Conservation (phyloP, 64 coral and sea anemone species). For the Acropora yongei region DNA sequence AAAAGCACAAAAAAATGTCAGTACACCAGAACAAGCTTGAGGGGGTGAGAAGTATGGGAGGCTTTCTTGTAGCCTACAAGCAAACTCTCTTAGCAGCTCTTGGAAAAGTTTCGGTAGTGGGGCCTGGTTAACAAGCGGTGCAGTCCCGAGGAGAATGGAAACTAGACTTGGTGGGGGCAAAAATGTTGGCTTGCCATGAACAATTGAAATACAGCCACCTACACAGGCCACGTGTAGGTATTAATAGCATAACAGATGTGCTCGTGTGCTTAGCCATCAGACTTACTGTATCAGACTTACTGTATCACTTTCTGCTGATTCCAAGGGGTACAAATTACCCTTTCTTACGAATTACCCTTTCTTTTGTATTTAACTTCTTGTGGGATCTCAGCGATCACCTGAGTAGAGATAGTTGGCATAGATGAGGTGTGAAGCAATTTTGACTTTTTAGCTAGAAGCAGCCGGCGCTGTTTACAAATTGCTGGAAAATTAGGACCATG, state of each 20-base stretch:
- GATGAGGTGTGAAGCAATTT: background rate
- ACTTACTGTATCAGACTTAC: background rate
- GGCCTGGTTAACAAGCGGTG: background rate
- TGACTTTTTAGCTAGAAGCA: background rate
- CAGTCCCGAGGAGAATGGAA: background rate
- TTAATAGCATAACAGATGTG: background rate
- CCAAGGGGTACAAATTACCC: background rate
- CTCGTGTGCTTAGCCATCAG: background rate
- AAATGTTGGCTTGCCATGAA: background rate
- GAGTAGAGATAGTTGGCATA: background rate
- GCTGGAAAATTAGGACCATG: background rate
- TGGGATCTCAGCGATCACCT: background rate
- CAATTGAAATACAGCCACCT: background rate
- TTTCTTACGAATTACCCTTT: background rate
- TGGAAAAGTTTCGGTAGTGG: background rate
- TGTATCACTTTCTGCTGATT: conserved; percentile 1
- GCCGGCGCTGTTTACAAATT: background rate
- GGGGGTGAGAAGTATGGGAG: background rate
- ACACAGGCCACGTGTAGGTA: background rate
- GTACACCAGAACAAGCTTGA: background rate
- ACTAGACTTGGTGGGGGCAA: background rate
- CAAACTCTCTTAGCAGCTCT: background rate
- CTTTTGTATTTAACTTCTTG: background rate
- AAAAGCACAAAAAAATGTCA: background rate
- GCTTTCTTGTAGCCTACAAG: background rate